Evolutionary conservation across 2,113 vertebrate genomes (phyloP).

Genomic region (Castor canadensis): DNA sequence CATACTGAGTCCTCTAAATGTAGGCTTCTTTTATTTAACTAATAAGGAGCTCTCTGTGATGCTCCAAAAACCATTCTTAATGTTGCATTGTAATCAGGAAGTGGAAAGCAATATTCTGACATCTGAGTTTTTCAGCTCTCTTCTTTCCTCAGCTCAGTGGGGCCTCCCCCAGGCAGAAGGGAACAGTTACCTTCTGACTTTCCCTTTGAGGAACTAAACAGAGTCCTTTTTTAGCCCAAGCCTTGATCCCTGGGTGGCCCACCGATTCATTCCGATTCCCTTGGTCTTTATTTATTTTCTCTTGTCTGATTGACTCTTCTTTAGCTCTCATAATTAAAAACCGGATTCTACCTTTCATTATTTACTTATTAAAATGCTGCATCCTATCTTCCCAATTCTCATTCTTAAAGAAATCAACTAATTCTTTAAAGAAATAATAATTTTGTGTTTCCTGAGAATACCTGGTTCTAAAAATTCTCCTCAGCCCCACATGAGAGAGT

Average conservation of each 20-base stretch:
- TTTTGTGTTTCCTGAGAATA: neutral
- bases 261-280: neutral
- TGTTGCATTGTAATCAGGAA: neutral
- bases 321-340: neutral
- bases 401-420: constrained; percentile 32
- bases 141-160: neutral
- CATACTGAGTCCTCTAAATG: neutral
- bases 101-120: neutral
- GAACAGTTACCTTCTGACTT: neutral
- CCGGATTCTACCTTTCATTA: neutral
- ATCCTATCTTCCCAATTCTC: neutral
- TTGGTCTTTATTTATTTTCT: neutral
- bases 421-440: neutral
- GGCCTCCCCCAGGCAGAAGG: neutral
- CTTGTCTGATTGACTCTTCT: neutral
- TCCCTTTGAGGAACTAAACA: neutral
- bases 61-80: neutral
- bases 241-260: neutral
- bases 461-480: neutral
- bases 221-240: neutral
- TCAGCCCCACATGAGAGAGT: neutral
- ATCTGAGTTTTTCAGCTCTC: neutral
- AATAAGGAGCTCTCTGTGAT: neutral
- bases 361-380: constrained; percentile 15
- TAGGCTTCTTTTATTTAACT: neutral